Conservation (phyloP, 2,888 invertebrate genomes). For the Lasioglossum leucozonium region DNA sequence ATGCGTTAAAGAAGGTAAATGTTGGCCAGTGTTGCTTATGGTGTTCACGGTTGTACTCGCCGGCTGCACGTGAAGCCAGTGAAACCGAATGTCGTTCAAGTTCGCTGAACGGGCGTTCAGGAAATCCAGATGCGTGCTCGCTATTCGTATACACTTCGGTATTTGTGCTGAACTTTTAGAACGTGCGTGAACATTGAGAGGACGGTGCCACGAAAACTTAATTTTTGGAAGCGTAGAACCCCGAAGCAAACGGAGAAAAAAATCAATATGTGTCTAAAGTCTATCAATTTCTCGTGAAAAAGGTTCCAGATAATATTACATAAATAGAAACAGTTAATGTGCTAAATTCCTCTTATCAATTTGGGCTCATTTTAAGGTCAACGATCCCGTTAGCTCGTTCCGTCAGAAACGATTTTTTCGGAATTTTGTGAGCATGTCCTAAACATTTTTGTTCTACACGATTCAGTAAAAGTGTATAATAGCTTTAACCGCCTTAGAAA, state of each 20-base stretch:
- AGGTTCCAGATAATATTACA: constrained; percentile 66
- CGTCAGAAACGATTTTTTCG: constrained; percentile 3
- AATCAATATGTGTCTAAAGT: constrained; percentile 54
- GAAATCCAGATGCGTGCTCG: constrained; percentile 72
- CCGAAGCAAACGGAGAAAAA: constrained; percentile 31
- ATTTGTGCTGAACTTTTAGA: constrained; percentile 51
- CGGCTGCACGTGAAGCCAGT: constrained; percentile 24
- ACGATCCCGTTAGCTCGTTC: constrained; percentile 23
- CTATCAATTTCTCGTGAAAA: constrained; percentile 47
- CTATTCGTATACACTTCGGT: constrained; percentile 52
- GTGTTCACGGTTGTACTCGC: neutral
- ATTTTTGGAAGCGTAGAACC: constrained; percentile 23
- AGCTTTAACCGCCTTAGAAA: constrained; percentile 32
- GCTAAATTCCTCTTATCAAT: constrained; percentile 55
- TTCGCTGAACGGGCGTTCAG: constrained; percentile 61
- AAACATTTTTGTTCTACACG: constrained; percentile 39
- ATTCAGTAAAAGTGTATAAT: constrained; percentile 50
- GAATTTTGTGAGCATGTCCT: constrained; percentile 24
- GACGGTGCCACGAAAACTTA: constrained; percentile 20
- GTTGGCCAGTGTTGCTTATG: constrained; percentile 40
- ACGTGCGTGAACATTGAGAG: constrained; percentile 26
- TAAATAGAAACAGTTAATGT: constrained; percentile 63
- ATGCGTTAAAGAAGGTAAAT: constrained; percentile 71
- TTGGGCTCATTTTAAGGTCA: constrained; percentile 32
- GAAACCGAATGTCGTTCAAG: constrained; percentile 47